Evolutionary conservation across 2,797 vertebrate genomes (phyloP).

Genomic region (Amphiprion clarkii): DNA sequence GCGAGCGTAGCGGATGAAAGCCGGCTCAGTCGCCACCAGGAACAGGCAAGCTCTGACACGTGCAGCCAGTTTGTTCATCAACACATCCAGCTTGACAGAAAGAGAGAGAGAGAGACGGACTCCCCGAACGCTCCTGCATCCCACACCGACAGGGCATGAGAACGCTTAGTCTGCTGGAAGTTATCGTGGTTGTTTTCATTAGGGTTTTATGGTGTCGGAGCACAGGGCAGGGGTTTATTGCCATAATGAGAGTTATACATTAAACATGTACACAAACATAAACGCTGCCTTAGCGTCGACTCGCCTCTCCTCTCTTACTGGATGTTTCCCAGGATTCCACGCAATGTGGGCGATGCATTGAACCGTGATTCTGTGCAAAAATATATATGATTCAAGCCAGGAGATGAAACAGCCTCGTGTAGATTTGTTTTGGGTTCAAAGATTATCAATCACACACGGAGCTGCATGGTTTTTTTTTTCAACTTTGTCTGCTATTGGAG

Average conservation of each 20-base stretch:
- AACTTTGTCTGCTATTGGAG: too few relatives aligned
- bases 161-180: slow-evolving; percentile 11
- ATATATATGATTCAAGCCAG: slow-evolving; percentile 28
- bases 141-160: neutral
- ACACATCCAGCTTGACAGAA: slow-evolving; percentile 56
- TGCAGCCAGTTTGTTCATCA: slow-evolving; percentile 72
- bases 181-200: neutral
- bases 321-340: slow-evolving; percentile 32
- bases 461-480: too few relatives aligned
- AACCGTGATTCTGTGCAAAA: slow-evolving; percentile 23
- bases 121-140: slow-evolving; percentile 23
- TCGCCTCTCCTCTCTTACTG: neutral
- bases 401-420: slow-evolving; percentile 32
- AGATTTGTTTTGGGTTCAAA: slow-evolving; percentile 47
- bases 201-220: slow-evolving; percentile 27
- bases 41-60: slow-evolving; percentile 76
- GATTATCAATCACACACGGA: slow-evolving; percentile 37
- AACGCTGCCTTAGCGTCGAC: slow-evolving; percentile 3
- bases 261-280: slow-evolving; percentile 5
- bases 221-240: slow-evolving; percentile 42
- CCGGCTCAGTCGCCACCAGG: slow-evolving; percentile 66
- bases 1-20: slow-evolving; percentile 44
- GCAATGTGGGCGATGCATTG: slow-evolving; percentile 19
- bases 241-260: slow-evolving; percentile 20
- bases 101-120: slow-evolving; percentile 13